Percentiles rank a stretch among this genome's conserved stretches.
Evolutionary conservation across 2,797 vertebrate species (phyloP).

Genomic region (Sebastes alutus): DNA sequence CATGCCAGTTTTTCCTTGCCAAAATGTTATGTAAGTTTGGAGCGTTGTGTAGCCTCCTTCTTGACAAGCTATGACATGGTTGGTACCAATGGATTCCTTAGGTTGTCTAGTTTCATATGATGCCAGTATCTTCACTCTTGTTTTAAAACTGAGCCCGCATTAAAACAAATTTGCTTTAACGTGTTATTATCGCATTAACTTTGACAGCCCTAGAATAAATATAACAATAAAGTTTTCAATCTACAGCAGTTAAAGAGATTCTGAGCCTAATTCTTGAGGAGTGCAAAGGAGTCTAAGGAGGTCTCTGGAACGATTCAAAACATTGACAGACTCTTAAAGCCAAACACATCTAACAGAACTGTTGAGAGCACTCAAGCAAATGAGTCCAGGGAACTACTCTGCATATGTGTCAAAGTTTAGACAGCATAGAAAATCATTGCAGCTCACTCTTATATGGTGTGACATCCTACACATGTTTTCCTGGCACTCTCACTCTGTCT

Average conservation of each 20-base stretch:
- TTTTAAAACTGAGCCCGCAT: too few relatives aligned
- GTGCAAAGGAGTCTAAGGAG: conserved; percentile 11
- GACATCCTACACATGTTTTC: conserved; percentile 44
- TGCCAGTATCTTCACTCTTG: too few relatives aligned
- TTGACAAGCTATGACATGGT: too few relatives aligned
- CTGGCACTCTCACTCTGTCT: conserved; percentile 14
- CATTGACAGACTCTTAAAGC: conserved; percentile 17
- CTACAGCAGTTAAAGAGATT: conserved; percentile 2
- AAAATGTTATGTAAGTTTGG: too few relatives aligned
- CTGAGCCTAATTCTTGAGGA: conserved; percentile 1
- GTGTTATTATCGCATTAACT: too few relatives aligned
- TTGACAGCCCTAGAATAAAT: too few relatives aligned
- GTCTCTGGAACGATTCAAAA: conserved; percentile 16
- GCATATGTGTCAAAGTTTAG: conserved; percentile 39
- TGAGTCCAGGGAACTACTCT: conserved; percentile 41
- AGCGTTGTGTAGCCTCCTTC: too few relatives aligned
- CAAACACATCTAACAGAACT: conserved; percentile 46
- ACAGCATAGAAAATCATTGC: conserved; percentile 31
- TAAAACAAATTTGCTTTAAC: too few relatives aligned
- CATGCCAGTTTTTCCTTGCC: too few relatives aligned
- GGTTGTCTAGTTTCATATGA: too few relatives aligned
- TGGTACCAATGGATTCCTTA: too few relatives aligned
- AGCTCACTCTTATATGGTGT: conserved; percentile 20
- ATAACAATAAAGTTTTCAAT: neutral
- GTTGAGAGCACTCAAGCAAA: conserved; percentile 43